Conservation (phyloP, 92 coral and sea anemone species). For the Siderastrea siderea region DNA sequence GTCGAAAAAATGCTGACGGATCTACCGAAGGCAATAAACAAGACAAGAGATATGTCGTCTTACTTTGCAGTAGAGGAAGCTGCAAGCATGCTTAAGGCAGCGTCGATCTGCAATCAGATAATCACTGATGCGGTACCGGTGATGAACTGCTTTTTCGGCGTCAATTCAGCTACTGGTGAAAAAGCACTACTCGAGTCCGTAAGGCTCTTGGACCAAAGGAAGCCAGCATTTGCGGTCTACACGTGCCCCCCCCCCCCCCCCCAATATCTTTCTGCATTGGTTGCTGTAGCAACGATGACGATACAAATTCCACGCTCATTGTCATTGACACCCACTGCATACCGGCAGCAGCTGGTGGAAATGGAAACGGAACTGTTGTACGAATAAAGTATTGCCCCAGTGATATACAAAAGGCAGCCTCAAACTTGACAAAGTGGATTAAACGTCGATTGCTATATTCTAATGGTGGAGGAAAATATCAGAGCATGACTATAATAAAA, state of each 20-base stretch:
- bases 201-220: background rate
- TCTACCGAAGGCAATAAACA: constrained; percentile 45
- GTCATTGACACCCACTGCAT: constrained; percentile 19
- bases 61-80: constrained; percentile 50
- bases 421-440: background rate
- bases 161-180: too few species aligned
- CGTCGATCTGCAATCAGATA: background rate
- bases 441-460: background rate
- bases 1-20: constrained; percentile 36
- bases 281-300: background rate
- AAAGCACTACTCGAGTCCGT: background rate
- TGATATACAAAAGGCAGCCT: constrained; percentile 1
- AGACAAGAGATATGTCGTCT: constrained; percentile 35
- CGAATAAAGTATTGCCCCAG: background rate
- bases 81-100: constrained; percentile 10
- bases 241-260: too few species aligned
- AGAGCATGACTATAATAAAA: background rate
- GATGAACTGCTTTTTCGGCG: constrained; percentile 20
- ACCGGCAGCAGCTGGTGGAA: background rate
- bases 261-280: constrained; percentile 21
- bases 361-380: background rate
- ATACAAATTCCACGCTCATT: constrained; percentile 8
- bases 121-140: constrained; percentile 5
- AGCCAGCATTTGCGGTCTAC: constrained; percentile 36
- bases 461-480: background rate